Base-by-base conservation (phyloP, 2,797 vertebrate species). In the Rallus crepitans region DNA sequence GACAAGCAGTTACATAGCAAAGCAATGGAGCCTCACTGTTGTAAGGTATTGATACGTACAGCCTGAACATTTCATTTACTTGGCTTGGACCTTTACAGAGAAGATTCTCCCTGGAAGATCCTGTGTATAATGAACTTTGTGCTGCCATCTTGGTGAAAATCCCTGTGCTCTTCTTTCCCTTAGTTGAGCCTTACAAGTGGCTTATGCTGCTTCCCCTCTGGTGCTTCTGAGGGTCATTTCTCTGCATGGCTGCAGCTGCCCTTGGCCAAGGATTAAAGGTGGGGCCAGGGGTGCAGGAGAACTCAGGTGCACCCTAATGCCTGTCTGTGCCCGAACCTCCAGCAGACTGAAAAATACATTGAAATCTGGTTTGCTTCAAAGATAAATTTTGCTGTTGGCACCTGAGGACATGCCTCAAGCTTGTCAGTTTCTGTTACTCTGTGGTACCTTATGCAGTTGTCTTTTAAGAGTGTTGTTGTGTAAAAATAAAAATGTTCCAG, bases 61-160 rank as follows among this genome's bases (percentile, higher is more conserved):
- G 2, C 33, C 23, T 65, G 25, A 76, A 87, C 33, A 20, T 2
- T 40, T 42, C 2, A 48, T 71, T 87, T 78, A 6, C 35, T 71
- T 83, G 9, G 2, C 28, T 64, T 52, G 66, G 48, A 75, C 7
- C 8, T 30, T 66, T 35, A 57, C 8, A 70, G 35, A 75, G 66
- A 59, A 75, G 61, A 71, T 61, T 45, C 8, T 80, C 11, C 40
- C 23, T 60, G 63, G 10, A 10, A 91, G 48, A 76, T 65, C 53
- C 39, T 3, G 1, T 4, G 1, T 35, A 6, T 28, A 75, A 70
- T 3, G 13, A 71, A 33, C 0, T 0, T 9, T 12, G 4, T 45
- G 8, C 78, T 78, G 21, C 15, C 4, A 10, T 15, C 40, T 21
- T 45, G 45, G 31, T 1, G 1, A 52, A 25, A 19, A 64, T 2